Evolutionary conservation across 2,797 vertebrate species (phyloP).

Genomic region (Borostomias antarcticus): DNA sequence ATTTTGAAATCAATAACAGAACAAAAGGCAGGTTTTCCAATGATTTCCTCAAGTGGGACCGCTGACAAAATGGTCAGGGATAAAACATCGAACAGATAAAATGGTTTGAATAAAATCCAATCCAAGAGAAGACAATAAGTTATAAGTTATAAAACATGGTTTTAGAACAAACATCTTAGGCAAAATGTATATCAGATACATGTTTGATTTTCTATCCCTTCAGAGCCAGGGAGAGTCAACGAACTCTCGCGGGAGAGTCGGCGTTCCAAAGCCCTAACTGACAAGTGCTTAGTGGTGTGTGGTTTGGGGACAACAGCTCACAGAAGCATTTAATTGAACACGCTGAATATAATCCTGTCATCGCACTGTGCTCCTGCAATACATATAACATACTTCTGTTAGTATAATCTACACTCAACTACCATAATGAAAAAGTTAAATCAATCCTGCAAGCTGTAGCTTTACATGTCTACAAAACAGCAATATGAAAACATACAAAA

Average conservation of each 20-base stretch:
- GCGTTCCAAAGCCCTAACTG: slow-evolving; percentile 76
- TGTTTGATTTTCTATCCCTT: slow-evolving; percentile 75
- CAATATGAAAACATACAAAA: slow-evolving; percentile 94
- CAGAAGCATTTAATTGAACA: slow-evolving; percentile 53
- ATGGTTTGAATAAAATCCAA: slow-evolving; percentile 55
- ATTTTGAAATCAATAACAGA: slow-evolving; percentile 40
- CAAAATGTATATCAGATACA: slow-evolving; percentile 71
- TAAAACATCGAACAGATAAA: slow-evolving; percentile 70
- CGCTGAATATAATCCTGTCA: slow-evolving; percentile 70
- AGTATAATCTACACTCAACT: slow-evolving; percentile 71
- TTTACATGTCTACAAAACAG: slow-evolving; percentile 90
- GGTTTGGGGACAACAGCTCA: slow-evolving; percentile 48
- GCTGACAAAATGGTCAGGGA: background rate
- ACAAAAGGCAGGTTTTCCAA: slow-evolving; percentile 59
- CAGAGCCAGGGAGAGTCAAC: background rate
- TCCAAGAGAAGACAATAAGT: slow-evolving; percentile 28
- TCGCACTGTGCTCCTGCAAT: slow-evolving; percentile 82
- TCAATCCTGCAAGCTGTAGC: slow-evolving; percentile 97
- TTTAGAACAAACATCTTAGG: slow-evolving; percentile 57
- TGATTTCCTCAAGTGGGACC: background rate
- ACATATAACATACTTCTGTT: slow-evolving; percentile 54
- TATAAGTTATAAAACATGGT: slow-evolving; percentile 39
- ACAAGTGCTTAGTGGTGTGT: slow-evolving; percentile 75
- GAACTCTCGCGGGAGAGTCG: no score
- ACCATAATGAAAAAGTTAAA: slow-evolving; percentile 84